Evolutionary conservation across 2,113 vertebrate genomes (phyloP).

Genomic region (Cercopithecus mona): DNA sequence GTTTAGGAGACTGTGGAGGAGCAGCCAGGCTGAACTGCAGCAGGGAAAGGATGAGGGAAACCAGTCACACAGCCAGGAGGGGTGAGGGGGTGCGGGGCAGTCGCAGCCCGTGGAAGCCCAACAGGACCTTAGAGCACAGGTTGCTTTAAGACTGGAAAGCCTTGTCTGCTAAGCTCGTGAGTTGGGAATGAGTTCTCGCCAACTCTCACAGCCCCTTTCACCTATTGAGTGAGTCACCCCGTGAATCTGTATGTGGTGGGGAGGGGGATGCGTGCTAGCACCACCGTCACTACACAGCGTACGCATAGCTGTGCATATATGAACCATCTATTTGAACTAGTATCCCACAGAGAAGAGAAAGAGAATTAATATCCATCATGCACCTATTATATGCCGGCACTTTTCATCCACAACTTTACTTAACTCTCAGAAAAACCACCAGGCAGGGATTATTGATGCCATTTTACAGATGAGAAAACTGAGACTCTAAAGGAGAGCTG

Average conservation of each 20-base stretch:
- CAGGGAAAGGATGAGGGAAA: background rate
- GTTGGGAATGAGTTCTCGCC: conserved; percentile 38
- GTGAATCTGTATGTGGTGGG: background rate
- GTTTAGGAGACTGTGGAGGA: background rate
- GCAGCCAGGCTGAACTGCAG: background rate
- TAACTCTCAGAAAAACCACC: background rate
- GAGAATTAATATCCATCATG: background rate
- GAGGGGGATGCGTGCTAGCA: background rate
- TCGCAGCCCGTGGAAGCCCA: background rate
- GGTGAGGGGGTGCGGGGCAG: background rate
- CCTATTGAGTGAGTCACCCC: background rate
- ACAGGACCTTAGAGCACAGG: background rate
- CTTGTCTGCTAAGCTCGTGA: background rate
- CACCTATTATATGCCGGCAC: background rate
- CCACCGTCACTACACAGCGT: background rate
- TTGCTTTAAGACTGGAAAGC: conserved; percentile 13
- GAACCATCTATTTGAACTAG: background rate
- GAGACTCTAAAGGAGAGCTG: background rate
- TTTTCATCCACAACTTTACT: background rate
- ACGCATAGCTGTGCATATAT: background rate
- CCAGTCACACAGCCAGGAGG: background rate
- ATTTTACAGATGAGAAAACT: conserved; percentile 47
- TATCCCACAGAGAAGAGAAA: background rate
- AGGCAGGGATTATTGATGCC: background rate
- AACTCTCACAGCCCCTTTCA: background rate